Evolutionary conservation across 2,888 invertebrate species (phyloP).

Genomic region (Cephus runcator): DNA sequence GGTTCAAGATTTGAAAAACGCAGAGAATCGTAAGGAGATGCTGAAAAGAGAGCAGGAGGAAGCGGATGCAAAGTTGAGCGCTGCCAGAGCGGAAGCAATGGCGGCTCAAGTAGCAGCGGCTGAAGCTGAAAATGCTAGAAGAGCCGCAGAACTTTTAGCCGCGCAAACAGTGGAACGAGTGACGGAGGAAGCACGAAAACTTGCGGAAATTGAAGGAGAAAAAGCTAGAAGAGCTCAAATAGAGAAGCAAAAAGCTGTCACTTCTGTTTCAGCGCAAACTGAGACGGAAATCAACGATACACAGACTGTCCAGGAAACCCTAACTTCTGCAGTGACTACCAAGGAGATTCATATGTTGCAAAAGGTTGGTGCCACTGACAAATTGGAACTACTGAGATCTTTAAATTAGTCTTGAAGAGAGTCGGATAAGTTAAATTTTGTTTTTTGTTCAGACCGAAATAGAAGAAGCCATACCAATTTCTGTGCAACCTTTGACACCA

Average conservation of each 20-base stretch:
- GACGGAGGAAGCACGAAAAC: constrained; percentile 50
- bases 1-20: constrained; percentile 69
- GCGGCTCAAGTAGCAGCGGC: constrained; percentile 64
- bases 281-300: constrained; percentile 31
- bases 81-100: constrained; percentile 66
- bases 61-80: constrained; percentile 64
- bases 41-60: constrained; percentile 67
- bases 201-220: constrained; percentile 44
- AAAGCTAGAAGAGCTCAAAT: constrained; percentile 35
- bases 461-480: constrained; percentile 42
- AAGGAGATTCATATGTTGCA: constrained; percentile 56
- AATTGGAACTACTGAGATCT: not conserved
- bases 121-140: constrained; percentile 65
- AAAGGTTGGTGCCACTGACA: constrained; percentile 39
- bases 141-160: constrained; percentile 64
- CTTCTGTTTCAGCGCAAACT: constrained; percentile 48
- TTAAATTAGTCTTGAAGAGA: not conserved
- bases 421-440: constrained; percentile 16
- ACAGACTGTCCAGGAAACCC: constrained; percentile 44
- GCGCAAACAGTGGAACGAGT: constrained; percentile 55
- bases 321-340: constrained; percentile 49
- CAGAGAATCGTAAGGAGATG: constrained; percentile 67
- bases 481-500: constrained; percentile 17
- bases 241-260: constrained; percentile 32
- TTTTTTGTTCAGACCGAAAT: constrained; percentile 50